phyloP scores from a whole-genome alignment of 1,140 invertebrate genomes.

The Nebria ingens region DNA sequence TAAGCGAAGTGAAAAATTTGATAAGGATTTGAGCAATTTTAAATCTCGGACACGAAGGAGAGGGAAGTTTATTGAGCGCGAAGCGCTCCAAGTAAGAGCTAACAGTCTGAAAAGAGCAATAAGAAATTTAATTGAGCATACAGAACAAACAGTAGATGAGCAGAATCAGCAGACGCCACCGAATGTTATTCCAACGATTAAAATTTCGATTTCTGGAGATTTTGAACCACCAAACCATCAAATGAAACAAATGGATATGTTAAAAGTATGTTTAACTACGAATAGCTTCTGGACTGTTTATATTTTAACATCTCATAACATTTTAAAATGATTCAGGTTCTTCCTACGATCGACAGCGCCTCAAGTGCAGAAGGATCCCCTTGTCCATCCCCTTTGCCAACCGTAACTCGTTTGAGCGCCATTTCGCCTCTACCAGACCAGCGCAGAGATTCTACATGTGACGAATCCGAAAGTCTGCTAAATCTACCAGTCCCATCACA shows the following conservation, averaged over 20 bases:
- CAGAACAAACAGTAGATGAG: conserved; percentile 54
- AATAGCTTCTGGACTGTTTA: too few species aligned
- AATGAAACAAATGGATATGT: conserved; percentile 24
- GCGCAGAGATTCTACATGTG: conserved; percentile 50
- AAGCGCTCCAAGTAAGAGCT: conserved; percentile 47
- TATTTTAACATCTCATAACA: background rate
- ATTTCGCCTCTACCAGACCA: conserved; percentile 58
- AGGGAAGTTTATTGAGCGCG: conserved; percentile 32
- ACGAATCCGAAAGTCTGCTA: conserved; percentile 29
- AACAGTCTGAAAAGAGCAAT: conserved; percentile 84
- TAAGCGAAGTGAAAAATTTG: conserved; percentile 27
- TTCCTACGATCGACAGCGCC: conserved; percentile 33
- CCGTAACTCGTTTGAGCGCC: conserved; percentile 39
- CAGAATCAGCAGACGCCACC: conserved; percentile 34
- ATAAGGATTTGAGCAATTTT: conserved; percentile 33
- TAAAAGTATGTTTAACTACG: conserved; percentile 28
- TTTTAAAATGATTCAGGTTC: conserved; percentile 24
- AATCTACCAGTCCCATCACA: conserved; percentile 58
- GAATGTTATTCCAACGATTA: conserved; percentile 24
- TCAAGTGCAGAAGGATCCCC: conserved; percentile 43
- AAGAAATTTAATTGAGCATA: conserved; percentile 70
- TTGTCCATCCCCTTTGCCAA: conserved; percentile 49
- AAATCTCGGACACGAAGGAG: conserved; percentile 31
- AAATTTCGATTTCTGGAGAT: conserved; percentile 26
- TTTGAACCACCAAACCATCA: conserved; percentile 19